Evolutionary conservation across 1,140 invertebrate genomes (phyloP), one percentile per base, ranked within the genome.

Genomic region (Trichonephila clavata): DNA sequence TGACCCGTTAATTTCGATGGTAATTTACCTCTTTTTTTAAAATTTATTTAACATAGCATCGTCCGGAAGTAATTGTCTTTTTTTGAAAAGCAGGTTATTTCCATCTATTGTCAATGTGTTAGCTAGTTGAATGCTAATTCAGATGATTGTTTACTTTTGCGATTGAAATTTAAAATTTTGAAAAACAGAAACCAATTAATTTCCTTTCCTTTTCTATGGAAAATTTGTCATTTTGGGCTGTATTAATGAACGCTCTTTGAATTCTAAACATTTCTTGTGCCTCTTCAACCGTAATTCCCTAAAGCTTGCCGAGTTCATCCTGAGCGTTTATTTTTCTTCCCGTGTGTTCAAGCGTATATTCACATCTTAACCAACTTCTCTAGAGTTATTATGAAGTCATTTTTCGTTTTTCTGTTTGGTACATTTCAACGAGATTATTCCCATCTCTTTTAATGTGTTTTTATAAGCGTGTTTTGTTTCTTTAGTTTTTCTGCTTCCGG

Each of bases 231-330:
- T 77, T 32, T 39, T 77, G 71, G 71, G 20, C 71, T 39, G 32
- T 77, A n/a, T 39, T 77, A 32, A 20, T 32, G 71, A 77, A 32
- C 32, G 71, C 18, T 77, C 24, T 32, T 27, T 77, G 71, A 77
- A 77, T 32, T 77, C 71, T 77, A 77, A 77, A 39, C 71, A 77
- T 77, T 39, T 77, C 27, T 77, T 77, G 6, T 77, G 32, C 14
- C 71, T 77, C 71, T 27, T 32, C 71, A 77, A 32, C 71, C 71
- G 27, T 77, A 27, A 77, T 39, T 77, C 32, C 68, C 71, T 18
- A 3, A 39, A 77, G 71, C 71, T 20, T 39, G 71, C 18, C 27
- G 18, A 77, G 32, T 77, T 77, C 71, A 39, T 39, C 27, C 5
- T 77, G 32, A 18, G 14, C 68, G 24, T 39, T 77, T 39, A 32